phyloP scores from a whole-genome alignment of 2,113 vertebrate species.

The Gymnarchus niloticus region DNA sequence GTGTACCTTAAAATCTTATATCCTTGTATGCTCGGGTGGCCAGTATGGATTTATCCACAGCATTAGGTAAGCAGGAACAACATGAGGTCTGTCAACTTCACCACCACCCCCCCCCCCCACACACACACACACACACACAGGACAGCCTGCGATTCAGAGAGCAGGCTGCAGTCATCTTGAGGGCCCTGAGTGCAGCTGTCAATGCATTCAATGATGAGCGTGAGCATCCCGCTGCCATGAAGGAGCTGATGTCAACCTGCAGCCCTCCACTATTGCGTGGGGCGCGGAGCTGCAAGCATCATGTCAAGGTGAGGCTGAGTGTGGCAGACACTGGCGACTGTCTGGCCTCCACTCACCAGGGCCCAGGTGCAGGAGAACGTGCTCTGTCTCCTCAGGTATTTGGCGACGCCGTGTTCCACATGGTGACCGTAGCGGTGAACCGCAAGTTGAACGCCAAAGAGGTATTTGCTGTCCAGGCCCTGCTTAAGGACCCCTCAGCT shows the following conservation, averaged over 20 bases:
- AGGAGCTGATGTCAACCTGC: constrained; percentile 54
- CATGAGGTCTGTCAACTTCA: not conserved
- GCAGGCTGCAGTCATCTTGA: constrained; percentile 65
- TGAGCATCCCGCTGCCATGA: constrained; percentile 54
- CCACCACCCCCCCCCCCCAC: not conserved
- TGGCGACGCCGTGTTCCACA: constrained; percentile 67
- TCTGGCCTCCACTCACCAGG: not conserved
- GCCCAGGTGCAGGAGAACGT: not conserved
- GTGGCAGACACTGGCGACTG: not conserved
- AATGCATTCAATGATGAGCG: constrained; percentile 59
- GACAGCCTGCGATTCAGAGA: constrained; percentile 75
- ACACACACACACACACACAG: constrained; percentile 49
- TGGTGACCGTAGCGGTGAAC: constrained; percentile 59
- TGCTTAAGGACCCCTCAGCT: constrained; percentile 60
- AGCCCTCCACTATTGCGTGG: constrained; percentile 51
- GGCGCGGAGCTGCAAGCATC: constrained; percentile 42
- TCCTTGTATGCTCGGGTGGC: not conserved
- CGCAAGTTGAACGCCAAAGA: constrained; percentile 54
- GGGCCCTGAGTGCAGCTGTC: constrained; percentile 68
- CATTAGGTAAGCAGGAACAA: not conserved
- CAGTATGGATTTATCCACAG: not conserved
- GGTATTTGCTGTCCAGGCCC: constrained; percentile 68
- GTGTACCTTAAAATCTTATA: not conserved
- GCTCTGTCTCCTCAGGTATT: constrained; percentile 64
- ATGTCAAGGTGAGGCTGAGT: constrained; percentile 42